phyloP scores from a whole-genome alignment of 1,140 invertebrate species.

The Zaprionus lachaisei region DNA sequence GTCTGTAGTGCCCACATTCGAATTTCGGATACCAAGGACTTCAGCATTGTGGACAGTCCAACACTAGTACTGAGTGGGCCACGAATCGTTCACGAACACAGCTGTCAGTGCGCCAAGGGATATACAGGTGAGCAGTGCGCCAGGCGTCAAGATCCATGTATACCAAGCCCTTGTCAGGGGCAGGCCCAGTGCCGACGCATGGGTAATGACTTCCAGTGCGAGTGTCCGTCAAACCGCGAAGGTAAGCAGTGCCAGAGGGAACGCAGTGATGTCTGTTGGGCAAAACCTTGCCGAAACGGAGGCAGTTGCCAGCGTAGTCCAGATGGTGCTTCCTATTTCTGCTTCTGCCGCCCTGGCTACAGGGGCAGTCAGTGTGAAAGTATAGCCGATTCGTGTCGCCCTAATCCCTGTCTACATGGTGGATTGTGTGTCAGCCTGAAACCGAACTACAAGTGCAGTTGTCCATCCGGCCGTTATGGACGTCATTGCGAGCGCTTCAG shows the following conservation, averaged over 20 bases:
- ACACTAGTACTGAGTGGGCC: slow-evolving; percentile 92
- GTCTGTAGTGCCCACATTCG: slow-evolving; percentile 90
- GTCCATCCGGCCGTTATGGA: slow-evolving; percentile 94
- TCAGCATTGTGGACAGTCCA: slow-evolving; percentile 90
- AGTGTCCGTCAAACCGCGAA: slow-evolving; percentile 90
- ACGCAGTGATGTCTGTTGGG: slow-evolving; percentile 92
- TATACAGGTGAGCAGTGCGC: slow-evolving; percentile 92
- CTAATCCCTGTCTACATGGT: slow-evolving; percentile 94
- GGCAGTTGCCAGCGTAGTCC: slow-evolving; percentile 94
- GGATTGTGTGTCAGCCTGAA: slow-evolving; percentile 93
- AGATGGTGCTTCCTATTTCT: slow-evolving; percentile 94
- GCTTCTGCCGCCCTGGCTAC: slow-evolving; percentile 94
- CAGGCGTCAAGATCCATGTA: slow-evolving; percentile 94
- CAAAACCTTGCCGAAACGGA: slow-evolving; percentile 94
- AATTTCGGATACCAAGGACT: slow-evolving; percentile 87
- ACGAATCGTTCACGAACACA: slow-evolving; percentile 90
- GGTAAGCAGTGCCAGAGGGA: slow-evolving; percentile 94
- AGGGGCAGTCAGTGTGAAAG: slow-evolving; percentile 95
- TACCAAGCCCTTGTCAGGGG: slow-evolving; percentile 94
- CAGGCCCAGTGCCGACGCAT: slow-evolving; percentile 92
- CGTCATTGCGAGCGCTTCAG: slow-evolving; percentile 95
- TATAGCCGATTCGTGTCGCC: slow-evolving; percentile 93
- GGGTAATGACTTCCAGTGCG: slow-evolving; percentile 93
- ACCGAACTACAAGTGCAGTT: slow-evolving; percentile 94
- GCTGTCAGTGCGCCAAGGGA: slow-evolving; percentile 91